A percentile compares a stretch with the other conserved stretches of the same genome.
phyloP scores from a whole-genome alignment of 2,113 vertebrate species.

The Anarhynchus alexandrinus region DNA sequence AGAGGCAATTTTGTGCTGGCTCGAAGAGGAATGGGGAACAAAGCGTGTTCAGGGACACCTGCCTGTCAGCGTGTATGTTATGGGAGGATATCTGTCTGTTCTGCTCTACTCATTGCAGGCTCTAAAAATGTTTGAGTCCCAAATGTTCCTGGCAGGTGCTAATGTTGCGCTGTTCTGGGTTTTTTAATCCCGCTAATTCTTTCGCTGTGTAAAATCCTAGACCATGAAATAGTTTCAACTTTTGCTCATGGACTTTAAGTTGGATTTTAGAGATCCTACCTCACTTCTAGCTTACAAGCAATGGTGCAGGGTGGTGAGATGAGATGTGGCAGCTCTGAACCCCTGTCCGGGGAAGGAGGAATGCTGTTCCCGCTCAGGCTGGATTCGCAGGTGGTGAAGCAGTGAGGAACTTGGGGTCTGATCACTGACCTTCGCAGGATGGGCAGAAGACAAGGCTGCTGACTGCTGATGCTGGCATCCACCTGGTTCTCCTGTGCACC shows the following conservation, averaged over 20 bases:
- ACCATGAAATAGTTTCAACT: background rate
- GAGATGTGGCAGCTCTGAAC: background rate
- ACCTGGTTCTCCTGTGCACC: background rate
- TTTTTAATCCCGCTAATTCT: background rate
- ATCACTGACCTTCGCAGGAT: background rate
- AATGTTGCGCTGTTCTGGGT: background rate
- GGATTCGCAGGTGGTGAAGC: background rate
- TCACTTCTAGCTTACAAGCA: background rate
- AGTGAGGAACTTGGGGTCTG: background rate
- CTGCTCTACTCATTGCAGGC: background rate
- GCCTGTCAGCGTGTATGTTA: background rate
- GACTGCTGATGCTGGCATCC: background rate
- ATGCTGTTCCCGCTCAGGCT: background rate
- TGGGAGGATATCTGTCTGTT: background rate
- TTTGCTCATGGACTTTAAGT: background rate
- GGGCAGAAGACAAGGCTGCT: background rate
- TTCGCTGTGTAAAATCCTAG: background rate
- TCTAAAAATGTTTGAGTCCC: background rate
- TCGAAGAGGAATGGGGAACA: background rate
- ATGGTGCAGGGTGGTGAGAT: background rate
- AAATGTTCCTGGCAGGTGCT: background rate
- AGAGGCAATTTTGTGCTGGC: background rate
- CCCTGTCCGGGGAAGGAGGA: background rate
- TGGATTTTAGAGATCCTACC: background rate
- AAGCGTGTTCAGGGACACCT: background rate